These are phyloP conservation scores for Augochlora pura DNA, from an alignment of 1,140 invertebrate species.

Conservation along the genomic window DNA sequence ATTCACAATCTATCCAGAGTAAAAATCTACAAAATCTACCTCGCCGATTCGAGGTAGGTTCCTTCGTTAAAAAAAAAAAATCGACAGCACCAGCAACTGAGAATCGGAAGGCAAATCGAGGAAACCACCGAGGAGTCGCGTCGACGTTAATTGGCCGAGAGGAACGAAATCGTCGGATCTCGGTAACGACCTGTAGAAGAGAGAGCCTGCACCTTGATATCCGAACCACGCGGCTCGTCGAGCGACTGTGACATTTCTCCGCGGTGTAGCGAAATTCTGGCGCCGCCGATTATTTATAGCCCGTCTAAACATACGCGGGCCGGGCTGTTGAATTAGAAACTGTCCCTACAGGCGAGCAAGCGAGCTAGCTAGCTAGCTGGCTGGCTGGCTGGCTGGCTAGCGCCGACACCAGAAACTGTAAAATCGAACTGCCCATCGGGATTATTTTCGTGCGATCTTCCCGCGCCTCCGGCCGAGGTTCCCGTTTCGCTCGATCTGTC, in stretches of 20 bases:
- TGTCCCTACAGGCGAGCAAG: conserved; percentile 15
- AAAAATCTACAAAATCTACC: no score
- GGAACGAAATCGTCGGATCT: no score
- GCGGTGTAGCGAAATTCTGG: conserved; percentile 40
- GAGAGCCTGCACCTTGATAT: background rate
- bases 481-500: conserved; percentile 29
- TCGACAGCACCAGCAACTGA: no score
- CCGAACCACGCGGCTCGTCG: conserved; percentile 7
- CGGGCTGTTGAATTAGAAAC: conserved; percentile 37
- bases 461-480: conserved; percentile 7
- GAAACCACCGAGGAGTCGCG: no score
- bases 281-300: conserved; percentile 49
- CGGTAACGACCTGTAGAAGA: background rate
- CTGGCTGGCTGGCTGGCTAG: no score
- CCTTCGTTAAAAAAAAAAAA: no score
- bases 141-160: no score
- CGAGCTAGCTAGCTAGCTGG: no score
- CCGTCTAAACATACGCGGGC: conserved; percentile 36
- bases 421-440: background rate
- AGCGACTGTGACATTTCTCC: conserved; percentile 35
- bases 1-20: no score
- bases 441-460: conserved; percentile 35
- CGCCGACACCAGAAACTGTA: background rate
- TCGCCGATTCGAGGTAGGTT: no score
- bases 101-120: no score